These are phyloP conservation scores for Pharmacophagus antenor DNA, from an alignment of 2,888 invertebrate genomes.

Conservation along the genomic window DNA sequence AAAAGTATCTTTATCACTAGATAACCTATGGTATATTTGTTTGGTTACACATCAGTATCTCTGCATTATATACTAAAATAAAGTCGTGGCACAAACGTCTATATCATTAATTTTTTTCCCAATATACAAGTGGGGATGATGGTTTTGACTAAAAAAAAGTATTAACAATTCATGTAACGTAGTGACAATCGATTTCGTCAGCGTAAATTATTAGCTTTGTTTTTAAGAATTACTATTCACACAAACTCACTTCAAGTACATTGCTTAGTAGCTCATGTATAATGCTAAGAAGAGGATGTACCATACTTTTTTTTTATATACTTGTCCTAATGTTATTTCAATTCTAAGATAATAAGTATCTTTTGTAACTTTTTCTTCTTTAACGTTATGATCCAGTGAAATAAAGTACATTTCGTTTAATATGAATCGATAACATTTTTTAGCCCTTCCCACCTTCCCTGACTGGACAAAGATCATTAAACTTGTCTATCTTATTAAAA, in stretches of 20 bases:
- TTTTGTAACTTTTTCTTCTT: background rate
- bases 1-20: slow-evolving; percentile 11
- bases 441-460: too few species aligned
- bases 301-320: background rate
- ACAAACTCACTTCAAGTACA: background rate
- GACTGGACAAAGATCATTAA: too few species aligned
- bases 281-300: background rate
- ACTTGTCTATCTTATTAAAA: too few species aligned
- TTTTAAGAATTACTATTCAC: background rate
- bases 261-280: background rate
- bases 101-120: slow-evolving; percentile 10
- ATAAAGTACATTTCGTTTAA: too few species aligned
- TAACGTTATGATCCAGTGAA: too few species aligned
- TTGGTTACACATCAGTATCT: background rate
- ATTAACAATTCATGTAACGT: slow-evolving; percentile 6
- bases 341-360: background rate
- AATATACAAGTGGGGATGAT: slow-evolving; percentile 18
- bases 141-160: slow-evolving; percentile 10
- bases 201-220: background rate
- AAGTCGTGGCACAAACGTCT: slow-evolving; percentile 6
- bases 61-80: slow-evolving; percentile 21
- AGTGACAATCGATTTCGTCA: slow-evolving; percentile 14
- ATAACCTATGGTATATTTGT: slow-evolving; percentile 11
- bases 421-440: too few species aligned
- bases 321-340: background rate